These are phyloP conservation scores for Lathamus discolor DNA, from an alignment of 2,113 vertebrate species.

Conservation along the genomic window DNA sequence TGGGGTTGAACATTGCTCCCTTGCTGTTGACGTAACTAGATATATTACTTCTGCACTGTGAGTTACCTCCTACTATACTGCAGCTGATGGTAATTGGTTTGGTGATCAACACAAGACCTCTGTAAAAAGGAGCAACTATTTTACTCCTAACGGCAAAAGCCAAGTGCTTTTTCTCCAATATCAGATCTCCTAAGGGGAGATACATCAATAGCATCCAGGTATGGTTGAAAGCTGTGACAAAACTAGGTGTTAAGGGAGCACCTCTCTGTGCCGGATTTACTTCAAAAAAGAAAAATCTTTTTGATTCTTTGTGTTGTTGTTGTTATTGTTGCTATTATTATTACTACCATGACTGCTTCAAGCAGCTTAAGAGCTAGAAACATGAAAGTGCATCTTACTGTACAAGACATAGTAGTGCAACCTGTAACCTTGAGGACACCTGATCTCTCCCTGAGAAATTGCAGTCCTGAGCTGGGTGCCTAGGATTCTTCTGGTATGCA, in stretches of 20 bases:
- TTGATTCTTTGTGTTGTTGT: neutral
- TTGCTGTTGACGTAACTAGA: neutral
- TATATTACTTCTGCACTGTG: neutral
- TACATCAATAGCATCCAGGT: neutral
- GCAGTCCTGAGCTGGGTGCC: neutral
- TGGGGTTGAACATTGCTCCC: neutral
- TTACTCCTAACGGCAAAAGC: neutral
- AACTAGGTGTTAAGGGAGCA: neutral
- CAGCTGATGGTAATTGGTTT: neutral
- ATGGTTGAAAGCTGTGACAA: neutral
- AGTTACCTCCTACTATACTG: neutral
- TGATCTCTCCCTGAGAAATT: neutral
- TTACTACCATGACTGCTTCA: neutral
- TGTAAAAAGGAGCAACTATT: neutral
- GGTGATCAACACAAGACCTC: neutral
- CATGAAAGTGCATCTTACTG: neutral
- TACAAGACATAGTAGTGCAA: rapidly evolving
- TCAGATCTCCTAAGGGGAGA: neutral
- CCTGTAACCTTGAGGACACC: neutral
- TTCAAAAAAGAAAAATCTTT: neutral
- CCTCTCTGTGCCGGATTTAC: neutral
- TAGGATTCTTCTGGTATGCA: neutral
- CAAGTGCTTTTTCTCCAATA: neutral
- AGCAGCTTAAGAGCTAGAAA: neutral
- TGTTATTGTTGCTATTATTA: neutral